These are phyloP conservation scores for Drosophila orosa DNA, from an alignment of 1,140 invertebrate species.

Conservation along the genomic window DNA sequence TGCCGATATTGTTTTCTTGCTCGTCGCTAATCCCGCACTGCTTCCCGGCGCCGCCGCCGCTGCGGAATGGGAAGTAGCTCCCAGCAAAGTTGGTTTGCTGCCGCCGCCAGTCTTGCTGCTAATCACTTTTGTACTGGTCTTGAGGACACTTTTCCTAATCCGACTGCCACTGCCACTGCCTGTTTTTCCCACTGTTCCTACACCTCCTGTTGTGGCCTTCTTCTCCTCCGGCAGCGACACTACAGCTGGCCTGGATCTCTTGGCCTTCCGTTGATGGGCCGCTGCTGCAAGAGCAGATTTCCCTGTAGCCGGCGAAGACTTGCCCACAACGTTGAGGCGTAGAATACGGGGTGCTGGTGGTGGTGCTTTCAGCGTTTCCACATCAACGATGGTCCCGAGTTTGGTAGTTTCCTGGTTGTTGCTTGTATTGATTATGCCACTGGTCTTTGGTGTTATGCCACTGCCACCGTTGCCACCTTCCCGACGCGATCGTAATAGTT, in stretches of 20 bases:
- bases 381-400: conserved; percentile 21
- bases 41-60: neutral
- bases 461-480: conserved; percentile 27
- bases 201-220: neutral
- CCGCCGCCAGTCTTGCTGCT: conserved; percentile 12
- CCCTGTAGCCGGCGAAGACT: conserved; percentile 23
- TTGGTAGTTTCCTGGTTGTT: conserved; percentile 15
- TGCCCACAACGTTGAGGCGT: conserved; percentile 34
- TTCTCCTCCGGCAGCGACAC: too few relatives aligned
- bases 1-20: conserved; percentile 7
- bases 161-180: neutral
- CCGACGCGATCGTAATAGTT: conserved; percentile 29
- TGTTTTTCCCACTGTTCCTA: neutral
- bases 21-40: neutral
- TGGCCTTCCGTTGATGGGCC: conserved; percentile 14
- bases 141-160: neutral
- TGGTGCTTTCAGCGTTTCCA: conserved; percentile 3
- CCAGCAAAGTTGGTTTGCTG: neutral
- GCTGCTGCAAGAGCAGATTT: conserved; percentile 7
- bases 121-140: conserved; percentile 24
- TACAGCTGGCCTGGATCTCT: neutral
- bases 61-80: neutral
- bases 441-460: neutral
- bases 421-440: neutral
- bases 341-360: conserved; percentile 8